phyloP scores from a whole-genome alignment of 2,888 invertebrate species.

The Xestia rhomboidea region DNA sequence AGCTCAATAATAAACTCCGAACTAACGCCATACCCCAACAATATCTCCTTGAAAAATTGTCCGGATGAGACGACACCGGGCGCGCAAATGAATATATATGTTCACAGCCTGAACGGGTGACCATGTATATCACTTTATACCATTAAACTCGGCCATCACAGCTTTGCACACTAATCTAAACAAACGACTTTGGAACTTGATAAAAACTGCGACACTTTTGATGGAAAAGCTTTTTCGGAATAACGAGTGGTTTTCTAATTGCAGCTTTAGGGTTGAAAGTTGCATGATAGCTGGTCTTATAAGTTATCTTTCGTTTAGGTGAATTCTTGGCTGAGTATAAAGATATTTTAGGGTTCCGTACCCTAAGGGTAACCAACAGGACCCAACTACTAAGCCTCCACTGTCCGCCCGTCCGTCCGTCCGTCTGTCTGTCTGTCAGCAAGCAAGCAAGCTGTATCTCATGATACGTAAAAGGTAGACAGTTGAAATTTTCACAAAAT shows the following conservation, averaged over 20 bases:
- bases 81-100: slow-evolving; percentile 69
- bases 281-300: background rate
- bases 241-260: slow-evolving; percentile 51
- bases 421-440: too few species aligned
- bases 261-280: slow-evolving; percentile 12
- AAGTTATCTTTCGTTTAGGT: background rate
- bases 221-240: slow-evolving; percentile 52
- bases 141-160: slow-evolving; percentile 65
- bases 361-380: too few species aligned
- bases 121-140: slow-evolving; percentile 69
- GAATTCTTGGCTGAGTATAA: background rate
- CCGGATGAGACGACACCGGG: slow-evolving; percentile 47
- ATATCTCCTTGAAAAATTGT: slow-evolving; percentile 67
- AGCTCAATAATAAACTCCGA: background rate
- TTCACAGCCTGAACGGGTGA: slow-evolving; percentile 43
- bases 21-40: slow-evolving; percentile 16
- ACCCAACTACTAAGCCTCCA: too few species aligned
- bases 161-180: slow-evolving; percentile 66
- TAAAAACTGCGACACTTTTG: slow-evolving; percentile 66
- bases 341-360: background rate
- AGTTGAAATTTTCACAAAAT: too few species aligned
- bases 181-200: slow-evolving; percentile 67
- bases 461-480: too few species aligned
- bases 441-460: too few species aligned
- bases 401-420: too few species aligned